phyloP scores from a whole-genome alignment of 2,113 vertebrate genomes.

The Cyanoliseus patagonus region DNA sequence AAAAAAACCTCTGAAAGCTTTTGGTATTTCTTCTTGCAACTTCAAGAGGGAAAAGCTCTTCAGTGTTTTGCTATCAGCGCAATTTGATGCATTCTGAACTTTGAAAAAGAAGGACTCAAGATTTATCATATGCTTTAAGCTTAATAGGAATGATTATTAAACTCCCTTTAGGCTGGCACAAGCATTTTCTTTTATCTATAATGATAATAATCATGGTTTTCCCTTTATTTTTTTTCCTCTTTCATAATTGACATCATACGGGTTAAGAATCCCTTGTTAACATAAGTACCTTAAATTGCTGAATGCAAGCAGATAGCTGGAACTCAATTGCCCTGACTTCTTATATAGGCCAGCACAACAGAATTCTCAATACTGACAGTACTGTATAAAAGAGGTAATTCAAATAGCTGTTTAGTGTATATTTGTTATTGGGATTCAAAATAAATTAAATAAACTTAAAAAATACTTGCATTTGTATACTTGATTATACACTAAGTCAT shows the following conservation, averaged over 20 bases:
- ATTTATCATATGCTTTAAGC: slow-evolving; percentile 49
- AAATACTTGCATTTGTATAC: neutral
- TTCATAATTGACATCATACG: neutral
- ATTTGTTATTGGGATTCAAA: slow-evolving; percentile 59
- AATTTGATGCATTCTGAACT: neutral
- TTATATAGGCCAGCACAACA: neutral
- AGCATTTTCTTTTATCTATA: slow-evolving; percentile 8
- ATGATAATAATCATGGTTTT: neutral
- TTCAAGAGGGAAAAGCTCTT: neutral
- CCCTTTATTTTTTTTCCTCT: neutral
- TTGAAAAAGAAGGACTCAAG: neutral
- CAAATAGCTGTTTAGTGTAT: slow-evolving; percentile 59
- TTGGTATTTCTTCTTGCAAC: neutral
- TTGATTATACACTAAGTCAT: neutral
- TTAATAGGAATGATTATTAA: slow-evolving; percentile 55
- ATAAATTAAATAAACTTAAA: slow-evolving; percentile 61
- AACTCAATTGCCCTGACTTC: slow-evolving; percentile 28
- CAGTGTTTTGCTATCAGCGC: neutral
- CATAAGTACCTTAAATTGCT: neutral
- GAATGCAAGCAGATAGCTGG: slow-evolving; percentile 30
- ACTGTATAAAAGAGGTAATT: slow-evolving; percentile 61
- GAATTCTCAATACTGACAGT: slow-evolving; percentile 53
- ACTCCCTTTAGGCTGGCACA: slow-evolving; percentile 48
- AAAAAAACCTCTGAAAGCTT: neutral
- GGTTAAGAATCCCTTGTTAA: slow-evolving; percentile 14